These are phyloP conservation scores for Lucinisca nassula DNA, from an alignment of 2,888 invertebrate genomes.

Conservation along the genomic window DNA sequence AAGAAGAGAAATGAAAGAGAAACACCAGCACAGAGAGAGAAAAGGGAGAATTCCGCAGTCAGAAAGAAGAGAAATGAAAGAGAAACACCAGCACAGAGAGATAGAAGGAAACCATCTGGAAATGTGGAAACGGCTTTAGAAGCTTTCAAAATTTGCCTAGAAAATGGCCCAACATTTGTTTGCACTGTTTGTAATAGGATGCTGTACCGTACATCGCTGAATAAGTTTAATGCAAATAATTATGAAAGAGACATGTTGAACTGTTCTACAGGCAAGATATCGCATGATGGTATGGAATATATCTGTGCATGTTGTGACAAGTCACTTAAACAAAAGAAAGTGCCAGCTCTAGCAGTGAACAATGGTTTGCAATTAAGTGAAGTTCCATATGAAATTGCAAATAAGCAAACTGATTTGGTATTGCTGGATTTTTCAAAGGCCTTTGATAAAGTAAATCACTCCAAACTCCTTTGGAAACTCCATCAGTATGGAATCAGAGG, in stretches of 20 bases:
- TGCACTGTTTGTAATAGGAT: constrained; percentile 39
- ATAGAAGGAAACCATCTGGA: not conserved
- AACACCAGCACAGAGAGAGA: not conserved
- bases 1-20: not conserved
- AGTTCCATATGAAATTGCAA: too few relatives aligned
- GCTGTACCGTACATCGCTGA: constrained; percentile 17
- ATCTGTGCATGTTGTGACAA: constrained; percentile 31
- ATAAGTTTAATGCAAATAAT: not conserved
- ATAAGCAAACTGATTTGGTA: too few relatives aligned
- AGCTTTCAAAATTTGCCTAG: not conserved
- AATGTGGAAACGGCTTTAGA: not conserved
- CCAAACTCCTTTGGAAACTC: too few relatives aligned
- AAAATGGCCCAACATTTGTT: constrained; percentile 39
- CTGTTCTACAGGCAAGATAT: constrained; percentile 31
- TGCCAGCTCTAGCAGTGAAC: constrained; percentile 34
- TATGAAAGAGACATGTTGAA: not conserved
- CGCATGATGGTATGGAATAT: constrained; percentile 37
- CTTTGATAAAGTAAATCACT: too few relatives aligned
- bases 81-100: constrained; percentile 1
- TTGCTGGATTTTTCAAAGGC: too few relatives aligned
- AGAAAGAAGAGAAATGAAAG: not conserved
- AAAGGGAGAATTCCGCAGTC: not conserved
- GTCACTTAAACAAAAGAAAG: constrained; percentile 2
- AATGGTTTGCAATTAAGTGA: constrained; percentile 45
- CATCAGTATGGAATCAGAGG: too few relatives aligned